phyloP scores from a whole-genome alignment of 2,888 invertebrate genomes.

The Fabriciana adippe region DNA sequence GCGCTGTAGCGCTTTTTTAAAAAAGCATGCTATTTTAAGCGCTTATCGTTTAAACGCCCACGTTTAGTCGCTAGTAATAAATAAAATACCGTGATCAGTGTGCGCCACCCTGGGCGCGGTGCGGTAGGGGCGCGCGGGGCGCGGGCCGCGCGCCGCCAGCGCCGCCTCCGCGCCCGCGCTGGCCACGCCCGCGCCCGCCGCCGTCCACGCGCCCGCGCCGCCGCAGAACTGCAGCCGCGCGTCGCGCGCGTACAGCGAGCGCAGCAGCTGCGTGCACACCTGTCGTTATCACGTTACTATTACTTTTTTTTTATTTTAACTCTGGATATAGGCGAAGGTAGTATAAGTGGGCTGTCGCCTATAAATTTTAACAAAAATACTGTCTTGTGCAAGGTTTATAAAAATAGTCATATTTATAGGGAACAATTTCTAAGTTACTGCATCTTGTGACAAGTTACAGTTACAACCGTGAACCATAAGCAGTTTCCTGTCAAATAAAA shows the following conservation, averaged over 20 bases:
- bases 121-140: constrained; percentile 31
- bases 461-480: no score
- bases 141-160: constrained; percentile 43
- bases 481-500: no score
- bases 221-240: constrained; percentile 84
- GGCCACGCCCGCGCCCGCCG: constrained; percentile 53
- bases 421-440: no score
- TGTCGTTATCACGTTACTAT: constrained; percentile 44
- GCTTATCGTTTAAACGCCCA: no score
- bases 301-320: background rate
- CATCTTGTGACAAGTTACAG: no score
- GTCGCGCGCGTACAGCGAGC: constrained; percentile 93
- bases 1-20: no score
- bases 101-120: constrained; percentile 29
- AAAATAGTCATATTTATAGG: no score
- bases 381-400: no score
- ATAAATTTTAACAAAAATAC: no score
- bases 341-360: no score
- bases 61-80: no score
- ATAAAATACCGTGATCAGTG: constrained; percentile 21
- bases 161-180: constrained; percentile 48
- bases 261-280: constrained; percentile 88
- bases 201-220: constrained; percentile 53
- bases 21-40: no score
- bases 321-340: background rate